Conservation (phyloP, 2,113 vertebrate species). For the Stegostoma tigrinum region DNA sequence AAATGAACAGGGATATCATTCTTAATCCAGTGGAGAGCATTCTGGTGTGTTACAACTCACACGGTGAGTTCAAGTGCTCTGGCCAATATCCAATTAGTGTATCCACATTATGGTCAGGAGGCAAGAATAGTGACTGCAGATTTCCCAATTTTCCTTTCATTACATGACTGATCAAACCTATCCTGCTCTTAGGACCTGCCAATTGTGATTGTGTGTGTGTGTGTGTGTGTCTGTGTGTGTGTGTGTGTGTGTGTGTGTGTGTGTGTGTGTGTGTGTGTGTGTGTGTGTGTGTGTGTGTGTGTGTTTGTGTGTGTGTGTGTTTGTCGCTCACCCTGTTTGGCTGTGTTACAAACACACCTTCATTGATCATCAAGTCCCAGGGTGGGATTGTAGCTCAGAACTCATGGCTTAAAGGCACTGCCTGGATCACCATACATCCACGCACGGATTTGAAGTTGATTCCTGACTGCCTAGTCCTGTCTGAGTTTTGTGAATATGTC, state of each 20-base stretch:
- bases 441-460: neutral
- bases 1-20: neutral
- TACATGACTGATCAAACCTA: neutral
- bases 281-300: neutral
- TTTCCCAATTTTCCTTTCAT: neutral
- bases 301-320: neutral
- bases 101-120: neutral
- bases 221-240: neutral
- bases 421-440: neutral
- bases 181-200: neutral
- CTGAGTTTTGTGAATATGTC: neutral
- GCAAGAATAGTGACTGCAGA: neutral
- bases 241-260: neutral
- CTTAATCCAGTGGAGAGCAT: neutral
- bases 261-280: neutral
- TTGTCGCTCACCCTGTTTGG: neutral
- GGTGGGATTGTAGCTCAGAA: neutral
- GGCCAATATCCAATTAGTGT: too few relatives aligned
- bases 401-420: neutral
- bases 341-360: neutral
- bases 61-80: too few relatives aligned
- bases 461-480: neutral
- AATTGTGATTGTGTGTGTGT: neutral
- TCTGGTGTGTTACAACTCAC: neutral
- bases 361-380: neutral